These are phyloP conservation scores for Prionailurus viverrinus DNA, from an alignment of 2,113 vertebrate species.

Conservation along the genomic window DNA sequence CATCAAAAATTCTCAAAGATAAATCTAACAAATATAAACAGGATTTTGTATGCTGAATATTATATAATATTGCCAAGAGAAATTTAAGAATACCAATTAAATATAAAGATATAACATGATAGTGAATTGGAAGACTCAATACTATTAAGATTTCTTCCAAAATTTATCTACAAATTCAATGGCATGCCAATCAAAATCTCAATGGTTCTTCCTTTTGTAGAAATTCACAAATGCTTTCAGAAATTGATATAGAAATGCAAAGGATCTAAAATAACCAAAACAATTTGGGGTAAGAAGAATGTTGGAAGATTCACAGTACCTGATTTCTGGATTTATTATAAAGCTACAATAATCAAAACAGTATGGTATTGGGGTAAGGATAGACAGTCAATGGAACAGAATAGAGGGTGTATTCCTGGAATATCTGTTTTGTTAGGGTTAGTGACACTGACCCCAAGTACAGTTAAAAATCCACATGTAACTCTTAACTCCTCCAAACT, in stretches of 20 bases:
- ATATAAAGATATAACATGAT: not conserved
- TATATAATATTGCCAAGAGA: not conserved
- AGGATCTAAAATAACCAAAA: not conserved
- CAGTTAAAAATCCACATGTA: not conserved
- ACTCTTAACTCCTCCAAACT: not conserved
- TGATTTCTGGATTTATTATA: not conserved
- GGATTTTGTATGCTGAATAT: not conserved
- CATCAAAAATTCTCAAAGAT: not conserved
- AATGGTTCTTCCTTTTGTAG: not conserved
- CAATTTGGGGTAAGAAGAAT: not conserved
- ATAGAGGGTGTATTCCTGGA: not conserved
- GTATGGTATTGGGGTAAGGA: not conserved
- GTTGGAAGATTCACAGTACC: not conserved
- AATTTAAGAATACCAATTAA: not conserved
- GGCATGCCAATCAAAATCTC: not conserved
- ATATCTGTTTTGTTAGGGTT: not conserved
- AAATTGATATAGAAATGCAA: constrained; percentile 7
- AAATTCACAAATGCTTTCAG: constrained; percentile 23
- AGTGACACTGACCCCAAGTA: not conserved
- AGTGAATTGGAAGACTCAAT: not conserved
- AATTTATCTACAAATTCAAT: not conserved
- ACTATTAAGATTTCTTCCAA: not conserved
- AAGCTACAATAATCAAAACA: not conserved
- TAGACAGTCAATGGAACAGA: not conserved
- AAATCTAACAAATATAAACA: not conserved